Evolutionary conservation across 2,113 vertebrate genomes (phyloP).

Genomic region (Mellivora capensis): DNA sequence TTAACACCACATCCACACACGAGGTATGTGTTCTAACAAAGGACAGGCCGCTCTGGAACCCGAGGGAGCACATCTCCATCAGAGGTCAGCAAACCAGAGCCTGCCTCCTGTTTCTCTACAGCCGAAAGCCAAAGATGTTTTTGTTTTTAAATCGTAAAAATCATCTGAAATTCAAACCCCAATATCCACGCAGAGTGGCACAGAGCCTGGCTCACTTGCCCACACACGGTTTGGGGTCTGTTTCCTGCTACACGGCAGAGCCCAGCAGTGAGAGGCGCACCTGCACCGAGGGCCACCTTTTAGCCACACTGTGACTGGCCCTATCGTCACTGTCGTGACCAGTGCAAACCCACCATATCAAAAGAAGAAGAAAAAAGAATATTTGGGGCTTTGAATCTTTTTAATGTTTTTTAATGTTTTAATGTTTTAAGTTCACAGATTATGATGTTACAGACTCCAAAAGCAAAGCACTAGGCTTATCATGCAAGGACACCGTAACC

Average conservation of each 20-base stretch:
- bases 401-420: not conserved
- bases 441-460: too few relatives aligned
- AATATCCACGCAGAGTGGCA: not conserved
- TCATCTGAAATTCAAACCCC: not conserved
- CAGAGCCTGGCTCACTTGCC: not conserved
- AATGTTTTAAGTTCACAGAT: too few relatives aligned
- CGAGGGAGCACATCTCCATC: not conserved
- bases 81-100: not conserved
- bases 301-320: too few relatives aligned
- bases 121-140: not conserved
- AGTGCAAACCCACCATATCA: accelerated
- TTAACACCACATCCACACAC: not conserved
- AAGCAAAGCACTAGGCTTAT: not conserved
- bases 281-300: accelerated
- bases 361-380: not conserved
- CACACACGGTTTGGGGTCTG: accelerated
- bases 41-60: not conserved
- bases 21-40: not conserved
- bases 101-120: not conserved
- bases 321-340: not conserved
- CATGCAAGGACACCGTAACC: not conserved
- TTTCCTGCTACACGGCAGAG: not conserved
- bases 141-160: not conserved
- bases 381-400: not conserved
- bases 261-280: not conserved